A percentile compares a stretch with the other conserved stretches of the same genome.
Conservation (phyloP, 2,797 vertebrate genomes). For the Chromobotia macracanthus region DNA sequence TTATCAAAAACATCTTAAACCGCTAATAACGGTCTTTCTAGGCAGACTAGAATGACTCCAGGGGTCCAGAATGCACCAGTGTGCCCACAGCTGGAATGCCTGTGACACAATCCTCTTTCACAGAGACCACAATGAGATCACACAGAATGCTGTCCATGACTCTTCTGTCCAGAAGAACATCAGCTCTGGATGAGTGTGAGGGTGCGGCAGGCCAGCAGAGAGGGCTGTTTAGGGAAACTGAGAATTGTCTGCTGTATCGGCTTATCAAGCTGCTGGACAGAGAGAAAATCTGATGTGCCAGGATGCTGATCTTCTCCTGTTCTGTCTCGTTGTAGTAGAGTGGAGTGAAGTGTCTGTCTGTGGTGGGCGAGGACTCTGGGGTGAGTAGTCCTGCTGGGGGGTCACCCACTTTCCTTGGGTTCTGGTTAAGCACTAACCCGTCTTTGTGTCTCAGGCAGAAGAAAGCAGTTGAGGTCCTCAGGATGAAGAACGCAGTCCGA, state of each 20-base stretch:
- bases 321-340: slow-evolving; percentile 72
- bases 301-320: slow-evolving; percentile 73
- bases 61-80: slow-evolving; percentile 45
- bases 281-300: slow-evolving; percentile 84
- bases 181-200: slow-evolving; percentile 34
- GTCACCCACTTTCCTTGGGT: slow-evolving; percentile 41
- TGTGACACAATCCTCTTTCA: neutral
- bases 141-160: slow-evolving; percentile 72
- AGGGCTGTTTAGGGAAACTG: neutral
- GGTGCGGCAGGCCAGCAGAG: slow-evolving; percentile 8
- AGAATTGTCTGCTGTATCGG: slow-evolving; percentile 60
- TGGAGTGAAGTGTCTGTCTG: slow-evolving; percentile 40
- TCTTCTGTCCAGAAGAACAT: slow-evolving; percentile 64
- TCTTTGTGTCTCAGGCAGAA: slow-evolving; percentile 60
- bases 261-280: slow-evolving; percentile 79
- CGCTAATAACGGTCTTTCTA: too few relatives aligned
- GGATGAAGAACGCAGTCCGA: slow-evolving; percentile 67
- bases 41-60: too few relatives aligned
- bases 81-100: slow-evolving; percentile 8
- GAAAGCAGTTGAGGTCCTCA: slow-evolving; percentile 61
- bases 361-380: slow-evolving; percentile 60
- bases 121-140: slow-evolving; percentile 61
- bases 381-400: slow-evolving; percentile 54
- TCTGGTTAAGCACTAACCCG: slow-evolving; percentile 53
- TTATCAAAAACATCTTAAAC: too few relatives aligned